phyloP scores from a whole-genome alignment of 1,140 invertebrate species.

The Tetraneura akinire region DNA sequence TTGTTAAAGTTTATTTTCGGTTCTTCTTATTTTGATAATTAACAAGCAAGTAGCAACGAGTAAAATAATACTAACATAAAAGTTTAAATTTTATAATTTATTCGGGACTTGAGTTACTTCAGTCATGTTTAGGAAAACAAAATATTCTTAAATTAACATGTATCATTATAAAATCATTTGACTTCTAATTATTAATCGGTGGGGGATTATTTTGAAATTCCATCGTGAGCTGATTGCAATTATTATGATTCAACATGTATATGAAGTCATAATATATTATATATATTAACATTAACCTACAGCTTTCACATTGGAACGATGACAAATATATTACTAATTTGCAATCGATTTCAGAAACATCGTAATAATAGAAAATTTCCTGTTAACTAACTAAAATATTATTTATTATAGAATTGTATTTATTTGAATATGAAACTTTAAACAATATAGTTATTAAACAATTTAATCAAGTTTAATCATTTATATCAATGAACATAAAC shows the following conservation, averaged over 20 bases:
- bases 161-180: neutral
- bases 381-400: neutral
- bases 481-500: no score
- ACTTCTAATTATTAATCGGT: neutral
- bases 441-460: no score
- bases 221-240: constrained; percentile 5
- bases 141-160: constrained; percentile 14
- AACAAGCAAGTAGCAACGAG: no score
- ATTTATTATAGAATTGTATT: no score
- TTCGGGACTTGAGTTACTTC: neutral
- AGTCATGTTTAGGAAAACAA: neutral
- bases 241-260: constrained; percentile 8
- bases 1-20: no score
- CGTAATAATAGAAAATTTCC: constrained; percentile 6
- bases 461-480: no score
- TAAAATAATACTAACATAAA: no score
- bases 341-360: constrained; percentile 2
- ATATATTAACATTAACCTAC: neutral
- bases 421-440: no score
- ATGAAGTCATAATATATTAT: constrained; percentile 4
- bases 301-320: constrained; percentile 47
- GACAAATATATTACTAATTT: constrained; percentile 21
- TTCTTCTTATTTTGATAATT: no score
- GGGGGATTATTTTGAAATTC: neutral
- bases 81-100: no score